Evolutionary conservation across 2,888 invertebrate species (phyloP), one percentile per base, ranked within the genome.

Genomic region (Laspeyria flexula): DNA sequence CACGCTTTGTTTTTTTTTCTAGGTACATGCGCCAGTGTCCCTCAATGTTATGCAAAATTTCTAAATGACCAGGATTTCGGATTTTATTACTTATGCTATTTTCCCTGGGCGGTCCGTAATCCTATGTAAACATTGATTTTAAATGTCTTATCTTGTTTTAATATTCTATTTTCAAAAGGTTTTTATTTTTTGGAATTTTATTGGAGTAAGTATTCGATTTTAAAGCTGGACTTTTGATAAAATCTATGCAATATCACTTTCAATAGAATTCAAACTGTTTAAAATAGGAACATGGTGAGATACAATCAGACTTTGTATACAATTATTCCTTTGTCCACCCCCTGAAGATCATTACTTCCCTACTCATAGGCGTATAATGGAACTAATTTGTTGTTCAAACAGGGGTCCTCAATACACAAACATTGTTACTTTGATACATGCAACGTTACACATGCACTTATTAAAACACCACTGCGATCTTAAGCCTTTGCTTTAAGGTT

Each of bases 381-480:
- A 88, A 88, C 88, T 90, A 91, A 91, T 91, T 90, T 89, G 89
- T 88, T 90, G 88, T 88, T 89, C 90, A 91, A 91, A 91, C 87
- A 91, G 77, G 87, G 88, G 74, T 77, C 77, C 74, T 85, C 77
- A 75, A 76, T 77, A 83, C 79, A 83, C 86, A 89, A 90, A 90
- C 85, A 88, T 79, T 74, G 71, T 65, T 59, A 75, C 77, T 73
- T 71, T 65, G 69, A 73, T 71, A 58, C 52, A 54, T 43, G 62
- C 51, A 65, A 49, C 43, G 29, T 57, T 38, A 49, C 9, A 29
- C 1, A 4, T 5, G 11, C 34, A 6, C 30, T 1, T 18, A 0
- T 7, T 30, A 50, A 43, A 30, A 0, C 4, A 1, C 1, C 2
- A 1, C 2, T 1, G 23, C 7, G 4, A 15, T 39, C 43, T 47